phyloP scores from a whole-genome alignment of 2,113 vertebrate species.

The Heloderma charlesbogerti region DNA sequence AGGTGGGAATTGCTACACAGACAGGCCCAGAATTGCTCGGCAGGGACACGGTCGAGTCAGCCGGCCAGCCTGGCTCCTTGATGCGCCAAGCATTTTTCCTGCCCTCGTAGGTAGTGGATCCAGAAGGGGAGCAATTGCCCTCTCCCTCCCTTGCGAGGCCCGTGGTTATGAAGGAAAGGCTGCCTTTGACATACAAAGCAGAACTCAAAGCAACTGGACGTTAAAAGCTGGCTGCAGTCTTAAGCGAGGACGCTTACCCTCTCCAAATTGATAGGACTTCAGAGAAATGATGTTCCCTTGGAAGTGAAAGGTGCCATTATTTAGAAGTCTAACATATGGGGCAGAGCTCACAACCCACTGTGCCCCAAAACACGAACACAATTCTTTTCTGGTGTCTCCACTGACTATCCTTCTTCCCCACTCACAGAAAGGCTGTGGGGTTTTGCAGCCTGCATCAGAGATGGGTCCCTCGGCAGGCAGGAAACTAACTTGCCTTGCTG shows the following conservation, averaged over 20 bases:
- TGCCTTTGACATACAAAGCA: neutral
- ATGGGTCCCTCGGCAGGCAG: neutral
- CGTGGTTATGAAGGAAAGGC: neutral
- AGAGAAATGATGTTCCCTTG: neutral
- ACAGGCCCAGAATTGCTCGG: neutral
- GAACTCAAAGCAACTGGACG: too few species aligned
- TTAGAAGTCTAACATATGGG: neutral
- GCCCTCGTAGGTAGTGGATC: too few species aligned
- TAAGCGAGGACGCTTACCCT: too few species aligned
- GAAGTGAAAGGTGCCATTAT: neutral
- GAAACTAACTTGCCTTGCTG: neutral
- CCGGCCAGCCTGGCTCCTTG: too few species aligned
- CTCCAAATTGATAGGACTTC: neutral
- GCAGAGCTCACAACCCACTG: neutral
- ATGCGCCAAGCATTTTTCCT: too few species aligned
- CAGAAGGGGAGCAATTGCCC: too few species aligned
- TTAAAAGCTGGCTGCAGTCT: neutral
- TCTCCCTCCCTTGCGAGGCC: accelerated
- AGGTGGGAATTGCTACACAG: conserved; percentile 41
- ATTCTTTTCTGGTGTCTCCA: neutral
- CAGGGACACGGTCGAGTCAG: too few species aligned
- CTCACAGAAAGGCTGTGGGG: neutral
- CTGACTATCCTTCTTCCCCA: neutral
- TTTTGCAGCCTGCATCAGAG: neutral
- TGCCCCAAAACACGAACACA: too few species aligned